Conservation (phyloP, 2,113 vertebrate species). For the Buteo buteo region DNA sequence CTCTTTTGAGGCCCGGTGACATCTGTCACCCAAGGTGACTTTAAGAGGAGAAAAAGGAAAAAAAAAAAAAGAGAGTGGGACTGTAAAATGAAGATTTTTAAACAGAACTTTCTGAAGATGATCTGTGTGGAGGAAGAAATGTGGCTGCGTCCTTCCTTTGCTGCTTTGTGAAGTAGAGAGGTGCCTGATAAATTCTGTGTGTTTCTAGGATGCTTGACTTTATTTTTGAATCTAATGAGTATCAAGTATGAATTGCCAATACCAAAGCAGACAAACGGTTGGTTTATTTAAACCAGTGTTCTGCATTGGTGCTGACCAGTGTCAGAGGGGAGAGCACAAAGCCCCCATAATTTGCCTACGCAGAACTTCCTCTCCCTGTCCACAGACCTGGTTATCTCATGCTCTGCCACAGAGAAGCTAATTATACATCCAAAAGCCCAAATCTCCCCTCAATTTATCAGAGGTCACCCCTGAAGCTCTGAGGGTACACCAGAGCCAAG, state of each 20-base stretch:
- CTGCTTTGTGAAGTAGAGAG: neutral
- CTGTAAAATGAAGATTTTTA: neutral
- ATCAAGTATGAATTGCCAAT: neutral
- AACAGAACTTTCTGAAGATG: neutral
- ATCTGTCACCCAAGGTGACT: slow-evolving; percentile 44
- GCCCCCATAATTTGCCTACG: neutral
- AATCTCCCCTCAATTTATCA: neutral
- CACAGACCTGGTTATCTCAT: fast-evolving
- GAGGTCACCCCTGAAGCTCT: neutral
- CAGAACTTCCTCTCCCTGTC: neutral
- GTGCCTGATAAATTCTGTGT: neutral
- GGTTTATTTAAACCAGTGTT: neutral
- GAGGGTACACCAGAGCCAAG: neutral
- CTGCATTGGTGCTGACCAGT: neutral
- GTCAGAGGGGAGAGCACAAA: neutral
- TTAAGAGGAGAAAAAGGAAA: neutral
- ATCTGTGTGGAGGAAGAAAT: neutral
- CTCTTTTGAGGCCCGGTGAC: neutral
- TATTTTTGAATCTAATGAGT: neutral
- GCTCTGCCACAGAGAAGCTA: neutral
- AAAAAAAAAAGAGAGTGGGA: neutral
- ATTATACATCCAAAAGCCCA: neutral
- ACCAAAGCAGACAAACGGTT: neutral
- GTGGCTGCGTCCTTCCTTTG: neutral
- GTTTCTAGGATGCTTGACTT: neutral